Conservation (phyloP, 2,797 vertebrate species). For the Paratrypauchen microcephalus region DNA sequence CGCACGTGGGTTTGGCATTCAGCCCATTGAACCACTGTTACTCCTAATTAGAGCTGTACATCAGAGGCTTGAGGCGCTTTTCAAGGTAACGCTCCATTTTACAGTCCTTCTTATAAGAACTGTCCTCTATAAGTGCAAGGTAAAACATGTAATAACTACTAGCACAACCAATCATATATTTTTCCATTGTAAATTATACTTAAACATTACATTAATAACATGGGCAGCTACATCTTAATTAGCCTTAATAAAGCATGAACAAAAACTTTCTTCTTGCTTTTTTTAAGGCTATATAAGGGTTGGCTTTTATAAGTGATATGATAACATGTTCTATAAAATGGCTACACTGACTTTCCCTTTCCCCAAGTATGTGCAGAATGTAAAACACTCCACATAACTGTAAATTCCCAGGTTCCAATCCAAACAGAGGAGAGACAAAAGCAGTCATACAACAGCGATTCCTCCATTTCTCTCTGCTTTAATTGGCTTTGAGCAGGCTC, state of each 20-base stretch:
- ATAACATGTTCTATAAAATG: background rate
- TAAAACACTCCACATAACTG: background rate
- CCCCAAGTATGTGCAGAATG: background rate
- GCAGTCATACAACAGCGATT: slow-evolving; percentile 46
- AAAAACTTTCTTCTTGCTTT: too few relatives aligned
- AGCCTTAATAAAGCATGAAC: too few relatives aligned
- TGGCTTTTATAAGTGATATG: too few relatives aligned
- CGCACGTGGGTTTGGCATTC: too few relatives aligned
- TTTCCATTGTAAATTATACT: too few relatives aligned
- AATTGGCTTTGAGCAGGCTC: slow-evolving; percentile 76
- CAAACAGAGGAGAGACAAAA: slow-evolving; percentile 9
- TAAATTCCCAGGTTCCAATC: slow-evolving; percentile 19
- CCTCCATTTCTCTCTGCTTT: slow-evolving; percentile 62
- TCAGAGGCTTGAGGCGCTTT: background rate
- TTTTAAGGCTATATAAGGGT: too few relatives aligned
- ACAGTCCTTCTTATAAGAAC: background rate
- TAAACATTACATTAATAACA: too few relatives aligned
- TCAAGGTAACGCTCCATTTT: background rate
- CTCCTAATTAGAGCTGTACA: too few relatives aligned
- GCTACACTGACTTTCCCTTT: background rate
- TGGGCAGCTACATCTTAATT: too few relatives aligned
- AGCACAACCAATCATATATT: background rate
- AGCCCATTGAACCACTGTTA: too few relatives aligned
- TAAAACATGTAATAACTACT: background rate
- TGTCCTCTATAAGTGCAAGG: background rate